Evolutionary conservation across 1,140 invertebrate genomes (phyloP).

Genomic region (Anadara kagoshimensis): DNA sequence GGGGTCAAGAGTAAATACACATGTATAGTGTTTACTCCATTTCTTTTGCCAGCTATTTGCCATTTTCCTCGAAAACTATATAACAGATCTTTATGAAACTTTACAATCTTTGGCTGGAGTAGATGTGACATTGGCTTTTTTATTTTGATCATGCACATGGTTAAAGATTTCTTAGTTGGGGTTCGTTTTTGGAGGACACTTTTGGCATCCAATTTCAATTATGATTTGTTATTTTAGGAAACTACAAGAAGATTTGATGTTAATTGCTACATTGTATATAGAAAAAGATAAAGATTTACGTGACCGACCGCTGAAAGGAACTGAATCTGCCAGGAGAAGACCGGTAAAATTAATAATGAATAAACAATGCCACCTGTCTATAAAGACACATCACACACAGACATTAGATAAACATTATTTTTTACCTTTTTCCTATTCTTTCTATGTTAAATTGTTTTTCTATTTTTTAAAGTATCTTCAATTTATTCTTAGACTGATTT

Average conservation of each 20-base stretch:
- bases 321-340: conserved; percentile 43
- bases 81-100: too few species aligned
- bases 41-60: too few species aligned
- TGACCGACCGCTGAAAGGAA: conserved; percentile 30
- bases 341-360: conserved; percentile 28
- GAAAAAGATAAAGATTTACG: conserved; percentile 68
- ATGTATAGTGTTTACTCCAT: too few species aligned
- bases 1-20: too few species aligned
- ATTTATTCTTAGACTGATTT: too few species aligned
- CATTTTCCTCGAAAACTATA: too few species aligned
- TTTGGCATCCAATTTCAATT: not conserved
- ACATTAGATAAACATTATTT: not conserved
- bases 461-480: too few species aligned
- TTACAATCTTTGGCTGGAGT: not conserved
- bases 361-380: not conserved
- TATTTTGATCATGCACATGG: not conserved
- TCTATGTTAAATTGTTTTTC: too few species aligned
- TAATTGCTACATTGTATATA: conserved; percentile 72
- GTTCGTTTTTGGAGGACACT: not conserved
- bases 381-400: not conserved
- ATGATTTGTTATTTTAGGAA: conserved; percentile 37
- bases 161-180: not conserved
- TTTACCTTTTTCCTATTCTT: too few species aligned
- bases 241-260: conserved; percentile 67
- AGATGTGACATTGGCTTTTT: not conserved